Evolutionary conservation across 2,888 invertebrate species (phyloP).

Genomic region (Pristionchus maxplancki): DNA sequence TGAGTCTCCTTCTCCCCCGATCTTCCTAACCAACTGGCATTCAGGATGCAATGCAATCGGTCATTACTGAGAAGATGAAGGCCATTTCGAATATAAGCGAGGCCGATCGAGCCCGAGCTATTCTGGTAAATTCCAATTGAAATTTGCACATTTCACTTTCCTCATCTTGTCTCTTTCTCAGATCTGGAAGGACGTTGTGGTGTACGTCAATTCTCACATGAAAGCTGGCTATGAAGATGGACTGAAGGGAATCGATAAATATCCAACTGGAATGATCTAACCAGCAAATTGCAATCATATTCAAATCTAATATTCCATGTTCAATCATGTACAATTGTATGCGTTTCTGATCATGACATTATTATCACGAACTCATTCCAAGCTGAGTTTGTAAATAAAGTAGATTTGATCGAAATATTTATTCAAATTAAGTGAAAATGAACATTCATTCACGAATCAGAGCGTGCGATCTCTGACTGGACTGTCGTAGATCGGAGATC

Average conservation of each 20-base stretch:
- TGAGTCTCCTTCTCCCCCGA: background rate
- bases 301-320: background rate
- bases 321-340: too few species aligned
- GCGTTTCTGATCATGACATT: background rate
- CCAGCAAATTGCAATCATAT: background rate
- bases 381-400: background rate
- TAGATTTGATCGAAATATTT: too few species aligned
- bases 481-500: background rate
- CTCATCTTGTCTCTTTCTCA: background rate
- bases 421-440: too few species aligned
- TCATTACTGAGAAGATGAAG: background rate
- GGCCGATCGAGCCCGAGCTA: background rate
- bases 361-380: background rate
- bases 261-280: background rate
- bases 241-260: background rate
- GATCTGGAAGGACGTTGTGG: background rate
- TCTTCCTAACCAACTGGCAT: background rate
- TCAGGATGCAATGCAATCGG: background rate
- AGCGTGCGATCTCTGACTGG: background rate
- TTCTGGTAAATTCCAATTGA: background rate
- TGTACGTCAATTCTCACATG: background rate
- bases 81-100: background rate
- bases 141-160: background rate
- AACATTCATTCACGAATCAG: too few species aligned
- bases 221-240: background rate